phyloP scores from a whole-genome alignment of 1,140 invertebrate genomes.

The Hypsibius dujardini region DNA sequence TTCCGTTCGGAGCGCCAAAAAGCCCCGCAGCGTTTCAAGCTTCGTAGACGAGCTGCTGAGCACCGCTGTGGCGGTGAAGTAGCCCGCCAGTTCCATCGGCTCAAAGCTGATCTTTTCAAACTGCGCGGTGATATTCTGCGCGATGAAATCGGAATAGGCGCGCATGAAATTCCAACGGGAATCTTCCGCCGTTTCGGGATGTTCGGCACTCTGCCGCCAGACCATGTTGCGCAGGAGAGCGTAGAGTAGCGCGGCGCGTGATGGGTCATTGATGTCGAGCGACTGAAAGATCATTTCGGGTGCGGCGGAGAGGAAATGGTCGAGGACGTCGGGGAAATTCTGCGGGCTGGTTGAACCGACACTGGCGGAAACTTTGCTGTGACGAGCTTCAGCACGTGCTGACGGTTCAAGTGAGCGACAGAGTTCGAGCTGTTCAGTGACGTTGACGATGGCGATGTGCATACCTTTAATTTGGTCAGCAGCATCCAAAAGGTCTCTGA shows the following conservation, averaged over 20 bases:
- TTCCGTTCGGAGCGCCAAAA: neutral
- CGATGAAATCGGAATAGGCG: neutral
- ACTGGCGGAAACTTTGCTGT: neutral
- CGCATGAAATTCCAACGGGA: neutral
- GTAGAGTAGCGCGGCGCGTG: neutral
- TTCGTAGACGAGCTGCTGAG: neutral
- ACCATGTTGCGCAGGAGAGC: neutral
- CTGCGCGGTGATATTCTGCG: neutral
- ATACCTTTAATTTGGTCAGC: constrained; percentile 28
- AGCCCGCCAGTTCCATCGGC: neutral
- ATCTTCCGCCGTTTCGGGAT: neutral
- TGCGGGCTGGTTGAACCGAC: too few species aligned
- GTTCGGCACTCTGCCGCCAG: neutral
- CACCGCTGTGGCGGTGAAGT: neutral
- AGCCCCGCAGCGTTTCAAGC: neutral
- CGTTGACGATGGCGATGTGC: constrained; percentile 7
- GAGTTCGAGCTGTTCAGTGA: neutral
- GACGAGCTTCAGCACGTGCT: neutral
- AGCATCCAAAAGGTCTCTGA: constrained; percentile 32
- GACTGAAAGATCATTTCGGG: neutral
- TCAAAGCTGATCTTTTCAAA: neutral
- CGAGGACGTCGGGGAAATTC: too few species aligned
- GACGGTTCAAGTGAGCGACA: neutral
- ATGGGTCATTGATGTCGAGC: neutral
- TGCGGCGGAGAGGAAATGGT: neutral